Evolutionary conservation across 2,113 vertebrate species (phyloP), one percentile per base, ranked within the genome.

Genomic region (Daubentonia madagascariensis): DNA sequence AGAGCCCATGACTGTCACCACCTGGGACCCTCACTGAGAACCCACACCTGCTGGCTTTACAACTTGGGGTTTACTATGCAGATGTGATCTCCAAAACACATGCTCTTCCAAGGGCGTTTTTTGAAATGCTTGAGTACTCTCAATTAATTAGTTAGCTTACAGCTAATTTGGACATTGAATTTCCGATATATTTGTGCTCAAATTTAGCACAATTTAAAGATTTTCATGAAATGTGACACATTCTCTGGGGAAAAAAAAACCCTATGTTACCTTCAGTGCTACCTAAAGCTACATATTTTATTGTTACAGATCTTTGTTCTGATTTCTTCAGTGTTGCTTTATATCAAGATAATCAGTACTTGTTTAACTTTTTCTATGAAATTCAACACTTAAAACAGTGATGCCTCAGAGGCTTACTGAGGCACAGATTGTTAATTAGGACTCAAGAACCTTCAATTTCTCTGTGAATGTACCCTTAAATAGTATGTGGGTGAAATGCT

Each of bases 1-100:
- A 40, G 28, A 8, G 0, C 22, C 28, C 1, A 0, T 8, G 16
- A 13, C 61, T 40, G 0, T 48, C 32, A 43, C 22, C 6, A 11
- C 25, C 9, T 63, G 61, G 17, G 12, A 35, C 9, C n/a, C 11
- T 50, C 9, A 17, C 12, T 9, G 18, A 37, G 16, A 40, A 43
- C 8, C 17, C 8, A 4, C 1, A 20, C 1, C 35, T 50, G 8
- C 32, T 20, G 9, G 10, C 16, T 57, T 35, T 10, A 2, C 8
- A 3, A 0, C 11, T 32, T 16, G n/a, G 12, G 0, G 30, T 52
- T 6, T 35, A n/a, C 10, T 4, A 13, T 6, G 67, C 28, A 85
- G 54, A 32, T 4, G 1, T 32, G 18, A 43, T 43, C 65, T 85
- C 40, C 11, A 6, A 52, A 63, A 43, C 14, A 61, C 57, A 59